Base-by-base conservation (phyloP, 2,113 vertebrate genomes). In the Cepphus grylle region DNA sequence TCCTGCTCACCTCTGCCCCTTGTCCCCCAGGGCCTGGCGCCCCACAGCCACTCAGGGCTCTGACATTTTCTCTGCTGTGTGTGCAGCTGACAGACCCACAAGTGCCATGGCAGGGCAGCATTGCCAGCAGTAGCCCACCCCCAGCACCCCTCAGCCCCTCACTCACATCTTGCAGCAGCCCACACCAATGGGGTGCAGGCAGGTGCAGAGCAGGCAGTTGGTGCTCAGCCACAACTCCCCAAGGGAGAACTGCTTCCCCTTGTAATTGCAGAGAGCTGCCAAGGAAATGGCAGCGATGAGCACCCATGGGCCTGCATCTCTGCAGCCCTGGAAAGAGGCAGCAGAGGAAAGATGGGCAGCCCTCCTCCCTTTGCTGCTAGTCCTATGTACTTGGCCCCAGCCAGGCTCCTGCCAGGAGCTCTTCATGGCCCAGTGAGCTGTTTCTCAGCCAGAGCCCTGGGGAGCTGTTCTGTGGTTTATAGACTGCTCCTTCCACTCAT, bases 91-190 rank as follows among this genome's bases (percentile, higher is more conserved):
- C 43, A 59, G 65, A 30, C 45, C 20, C 45, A 47, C 45, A 47
- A 20, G 45, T 0, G 0, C 70, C 34, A n/a, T 34, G 29, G 42
- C 67, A 34, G 49, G 53, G 27, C 83, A 62, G 55, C 50, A 29
- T 43, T 43, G 42, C 42, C 42, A 43, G 42, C 15, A 43, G 15
- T 43, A 43, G 42, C 42, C 42, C 42, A 43, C 42, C 42, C 13
- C 4, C 70, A 11, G 38, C 2, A 1, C 8, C 59, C 62, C 25
- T 40, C 2, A 0, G 29, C 30, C 73, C 49, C 77, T 86, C 86
- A 99, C 99, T 99, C 96, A 99, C 99, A 97, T 99, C 96, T 99
- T 99, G 1, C 99, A 99, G 98, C 99, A 99, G 78, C 99, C 99
- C 34, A 99, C 99, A 1, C 99, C 99, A 0, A 99, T 86, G 1